phyloP scores from a whole-genome alignment of 2,888 invertebrate genomes.

The Drosophila falleni region DNA sequence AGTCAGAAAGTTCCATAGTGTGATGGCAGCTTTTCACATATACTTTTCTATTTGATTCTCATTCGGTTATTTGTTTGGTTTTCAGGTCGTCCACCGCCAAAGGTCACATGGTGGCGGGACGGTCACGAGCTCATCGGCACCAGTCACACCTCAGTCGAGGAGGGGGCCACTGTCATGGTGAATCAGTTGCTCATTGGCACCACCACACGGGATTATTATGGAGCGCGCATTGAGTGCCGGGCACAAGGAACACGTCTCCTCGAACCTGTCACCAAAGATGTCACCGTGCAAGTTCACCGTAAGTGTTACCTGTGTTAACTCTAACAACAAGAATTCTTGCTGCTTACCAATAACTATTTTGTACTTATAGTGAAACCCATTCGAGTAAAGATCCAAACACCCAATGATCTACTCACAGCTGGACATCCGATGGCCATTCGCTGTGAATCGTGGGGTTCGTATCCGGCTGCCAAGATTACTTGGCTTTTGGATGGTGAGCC shows the following conservation, averaged over 20 bases:
- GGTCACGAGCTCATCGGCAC: constrained; percentile 90
- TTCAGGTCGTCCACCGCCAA: constrained; percentile 92
- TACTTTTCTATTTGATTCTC: not conserved
- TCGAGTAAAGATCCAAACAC: constrained; percentile 90
- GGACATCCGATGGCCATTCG: constrained; percentile 91
- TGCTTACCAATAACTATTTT: not conserved
- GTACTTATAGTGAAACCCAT: constrained; percentile 90
- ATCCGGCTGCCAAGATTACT: constrained; percentile 92
- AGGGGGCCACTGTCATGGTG: constrained; percentile 88
- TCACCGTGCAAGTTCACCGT: constrained; percentile 91
- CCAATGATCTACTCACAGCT: constrained; percentile 90
- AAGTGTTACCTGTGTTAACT: constrained; percentile 82
- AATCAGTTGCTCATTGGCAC: constrained; percentile 92
- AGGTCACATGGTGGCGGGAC: constrained; percentile 93
- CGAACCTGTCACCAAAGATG: constrained; percentile 89
- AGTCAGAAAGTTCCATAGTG: not conserved
- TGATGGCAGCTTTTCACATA: not conserved
- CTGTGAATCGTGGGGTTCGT: constrained; percentile 93
- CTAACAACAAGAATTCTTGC: constrained; percentile 33
- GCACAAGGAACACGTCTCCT: constrained; percentile 91
- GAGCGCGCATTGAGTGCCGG: constrained; percentile 91
- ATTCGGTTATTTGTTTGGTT: not conserved
- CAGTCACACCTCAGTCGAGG: constrained; percentile 89
- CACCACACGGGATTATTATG: constrained; percentile 90
- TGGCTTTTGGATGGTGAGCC: constrained; percentile 92